phyloP scores from a whole-genome alignment of 2,888 invertebrate genomes.

The Colostygia pectinataria region DNA sequence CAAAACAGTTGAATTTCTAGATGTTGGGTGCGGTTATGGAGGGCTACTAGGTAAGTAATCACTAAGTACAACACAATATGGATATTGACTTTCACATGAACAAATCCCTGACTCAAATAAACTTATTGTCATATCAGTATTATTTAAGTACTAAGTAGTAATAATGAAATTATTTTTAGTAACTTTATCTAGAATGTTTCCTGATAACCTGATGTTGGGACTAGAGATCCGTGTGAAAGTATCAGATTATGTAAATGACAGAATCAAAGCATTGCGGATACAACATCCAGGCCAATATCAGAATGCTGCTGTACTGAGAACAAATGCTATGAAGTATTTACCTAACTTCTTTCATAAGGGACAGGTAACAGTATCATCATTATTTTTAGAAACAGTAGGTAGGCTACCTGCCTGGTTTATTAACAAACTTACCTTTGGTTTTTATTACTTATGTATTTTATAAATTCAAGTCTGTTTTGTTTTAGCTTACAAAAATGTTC shows the following conservation, averaged over 20 bases:
- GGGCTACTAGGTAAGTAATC: constrained; percentile 88
- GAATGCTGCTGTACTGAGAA: constrained; percentile 97
- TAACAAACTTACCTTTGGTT: neutral
- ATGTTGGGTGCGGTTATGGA: constrained; percentile 99
- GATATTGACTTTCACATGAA: no score
- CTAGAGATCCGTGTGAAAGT: constrained; percentile 99
- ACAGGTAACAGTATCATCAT: no score
- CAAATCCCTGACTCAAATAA: no score
- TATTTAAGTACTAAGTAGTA: no score
- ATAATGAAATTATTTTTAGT: constrained; percentile 78
- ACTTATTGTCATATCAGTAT: no score
- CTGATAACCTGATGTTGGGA: constrained; percentile 93
- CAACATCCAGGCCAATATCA: constrained; percentile 90
- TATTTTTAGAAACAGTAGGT: no score
- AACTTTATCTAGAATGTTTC: constrained; percentile 95
- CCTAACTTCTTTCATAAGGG: constrained; percentile 98
- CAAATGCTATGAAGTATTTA: constrained; percentile 99
- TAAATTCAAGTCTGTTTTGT: no score
- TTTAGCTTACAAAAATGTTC: constrained; percentile 97
- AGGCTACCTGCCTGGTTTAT: neutral
- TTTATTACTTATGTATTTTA: no score
- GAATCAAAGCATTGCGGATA: constrained; percentile 92
- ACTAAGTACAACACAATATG: no score
- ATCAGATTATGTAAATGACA: constrained; percentile 98
- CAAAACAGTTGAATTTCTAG: constrained; percentile 92